Conservation (phyloP, 2,888 invertebrate species). For the Hypsopygia costalis region DNA sequence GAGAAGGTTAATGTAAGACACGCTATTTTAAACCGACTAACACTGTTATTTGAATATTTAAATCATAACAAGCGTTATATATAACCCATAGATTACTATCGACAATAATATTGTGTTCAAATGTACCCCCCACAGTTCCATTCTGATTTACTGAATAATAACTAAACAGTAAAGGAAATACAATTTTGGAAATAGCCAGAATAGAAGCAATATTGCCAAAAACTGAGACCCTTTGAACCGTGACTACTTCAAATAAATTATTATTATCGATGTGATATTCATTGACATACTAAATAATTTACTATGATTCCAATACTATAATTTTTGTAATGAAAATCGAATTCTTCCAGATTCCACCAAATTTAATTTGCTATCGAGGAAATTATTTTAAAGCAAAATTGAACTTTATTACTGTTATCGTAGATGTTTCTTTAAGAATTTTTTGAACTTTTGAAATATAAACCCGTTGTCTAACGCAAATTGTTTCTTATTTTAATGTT, state of each 20-base stretch:
- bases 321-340: slow-evolving; percentile 29
- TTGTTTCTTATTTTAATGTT: slow-evolving; percentile 53
- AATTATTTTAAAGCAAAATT: slow-evolving; percentile 11
- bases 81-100: slow-evolving; percentile 20
- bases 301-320: slow-evolving; percentile 23
- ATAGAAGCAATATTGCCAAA: slow-evolving; percentile 8
- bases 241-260: slow-evolving; percentile 25
- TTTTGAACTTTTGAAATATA: slow-evolving; percentile 1
- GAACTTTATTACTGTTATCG: slow-evolving; percentile 9
- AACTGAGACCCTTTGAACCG: slow-evolving; percentile 14
- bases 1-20: slow-evolving; percentile 8
- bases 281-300: slow-evolving; percentile 26
- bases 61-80: slow-evolving; percentile 21
- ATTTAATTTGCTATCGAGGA: slow-evolving; percentile 13
- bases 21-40: neutral
- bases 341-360: slow-evolving; percentile 19
- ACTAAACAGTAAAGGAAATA: slow-evolving; percentile 11
- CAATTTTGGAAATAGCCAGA: slow-evolving; percentile 10
- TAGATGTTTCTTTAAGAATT: slow-evolving; percentile 7
- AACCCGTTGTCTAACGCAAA: slow-evolving; percentile 29
- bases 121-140: slow-evolving; percentile 23
- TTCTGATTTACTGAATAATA: slow-evolving; percentile 17
- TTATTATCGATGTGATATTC: slow-evolving; percentile 23
- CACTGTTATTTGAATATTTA: slow-evolving; percentile 27
- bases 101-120: slow-evolving; percentile 23